phyloP scores from a whole-genome alignment of 1,140 invertebrate genomes.

The Drosophila varians region DNA sequence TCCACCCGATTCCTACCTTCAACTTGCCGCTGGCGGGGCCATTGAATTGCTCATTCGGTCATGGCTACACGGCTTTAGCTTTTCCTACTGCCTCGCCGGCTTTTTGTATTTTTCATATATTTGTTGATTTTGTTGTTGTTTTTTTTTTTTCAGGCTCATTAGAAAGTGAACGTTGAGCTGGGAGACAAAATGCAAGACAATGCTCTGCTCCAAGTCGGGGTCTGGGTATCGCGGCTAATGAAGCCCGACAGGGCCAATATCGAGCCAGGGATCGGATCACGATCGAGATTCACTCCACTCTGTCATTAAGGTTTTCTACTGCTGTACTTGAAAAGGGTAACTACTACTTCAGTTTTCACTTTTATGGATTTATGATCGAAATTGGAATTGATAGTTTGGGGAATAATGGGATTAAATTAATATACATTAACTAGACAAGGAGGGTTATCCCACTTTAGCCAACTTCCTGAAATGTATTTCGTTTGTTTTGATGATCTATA shows the following conservation, averaged over 20 bases:
- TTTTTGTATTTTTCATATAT: background rate
- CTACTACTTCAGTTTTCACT: slow-evolving; percentile 17
- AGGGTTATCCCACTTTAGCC: too few relatives aligned
- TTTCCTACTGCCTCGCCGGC: slow-evolving; percentile 38
- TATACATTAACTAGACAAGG: too few relatives aligned
- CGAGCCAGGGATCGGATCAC: slow-evolving; percentile 52
- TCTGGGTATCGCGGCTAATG: slow-evolving; percentile 42
- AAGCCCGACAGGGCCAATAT: slow-evolving; percentile 42
- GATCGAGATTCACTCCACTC: slow-evolving; percentile 46
- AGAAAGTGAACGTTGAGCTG: slow-evolving; percentile 68
- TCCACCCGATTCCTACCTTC: slow-evolving; percentile 54
- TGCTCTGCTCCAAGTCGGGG: background rate
- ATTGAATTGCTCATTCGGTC: slow-evolving; percentile 70
- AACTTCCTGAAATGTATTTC: too few relatives aligned
- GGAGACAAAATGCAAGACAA: slow-evolving; percentile 64
- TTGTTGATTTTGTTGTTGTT: too few relatives aligned
- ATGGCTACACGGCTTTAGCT: slow-evolving; percentile 57
- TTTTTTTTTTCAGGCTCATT: slow-evolving; percentile 48
- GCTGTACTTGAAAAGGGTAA: slow-evolving; percentile 7
- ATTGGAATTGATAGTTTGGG: background rate
- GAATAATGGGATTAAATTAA: too few relatives aligned
- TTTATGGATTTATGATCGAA: slow-evolving; percentile 16
- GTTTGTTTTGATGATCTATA: background rate
- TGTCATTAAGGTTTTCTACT: slow-evolving; percentile 38
- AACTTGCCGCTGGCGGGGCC: slow-evolving; percentile 70